These are phyloP conservation scores for Therioaphis trifolii DNA, from an alignment of 2,888 invertebrate species.

Conservation along the genomic window DNA sequence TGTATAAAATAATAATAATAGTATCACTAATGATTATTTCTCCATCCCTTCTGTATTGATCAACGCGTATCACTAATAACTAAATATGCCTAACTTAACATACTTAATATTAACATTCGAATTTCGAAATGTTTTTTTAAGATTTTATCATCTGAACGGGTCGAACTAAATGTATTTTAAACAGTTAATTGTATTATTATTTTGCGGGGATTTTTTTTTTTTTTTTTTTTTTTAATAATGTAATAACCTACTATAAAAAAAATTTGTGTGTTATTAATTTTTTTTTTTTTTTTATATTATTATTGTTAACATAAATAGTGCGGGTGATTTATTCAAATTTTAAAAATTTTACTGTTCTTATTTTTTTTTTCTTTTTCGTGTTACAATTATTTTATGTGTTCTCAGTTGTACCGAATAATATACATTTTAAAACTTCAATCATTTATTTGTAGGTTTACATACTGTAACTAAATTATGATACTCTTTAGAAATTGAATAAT, in stretches of 20 bases:
- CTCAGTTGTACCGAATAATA: neutral
- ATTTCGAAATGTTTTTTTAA: slow-evolving; percentile 30
- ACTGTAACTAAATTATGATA: too few relatives aligned
- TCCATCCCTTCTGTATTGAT: slow-evolving; percentile 26
- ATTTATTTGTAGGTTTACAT: neutral
- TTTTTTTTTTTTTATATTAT: slow-evolving; percentile 18
- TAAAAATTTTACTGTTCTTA: neutral
- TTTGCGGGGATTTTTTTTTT: neutral
- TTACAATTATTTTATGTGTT: neutral
- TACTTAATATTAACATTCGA: slow-evolving; percentile 6
- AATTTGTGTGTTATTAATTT: slow-evolving; percentile 19
- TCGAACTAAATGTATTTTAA: slow-evolving; percentile 31
- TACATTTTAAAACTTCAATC: neutral
- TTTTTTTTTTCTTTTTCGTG: slow-evolving; percentile 15
- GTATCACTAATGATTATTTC: neutral
- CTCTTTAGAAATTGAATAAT: too few relatives aligned
- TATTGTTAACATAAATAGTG: slow-evolving; percentile 36
- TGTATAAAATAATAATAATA: slow-evolving; percentile 26
- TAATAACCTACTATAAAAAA: neutral
- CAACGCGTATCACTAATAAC: neutral
- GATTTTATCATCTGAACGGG: slow-evolving; percentile 20
- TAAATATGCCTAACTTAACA: too few relatives aligned
- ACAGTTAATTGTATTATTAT: neutral
- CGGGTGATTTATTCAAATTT: slow-evolving; percentile 44
- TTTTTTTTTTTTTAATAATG: slow-evolving; percentile 23